phyloP scores from a whole-genome alignment of 2,888 invertebrate species.

The Hofmannophila pseudospretella region DNA sequence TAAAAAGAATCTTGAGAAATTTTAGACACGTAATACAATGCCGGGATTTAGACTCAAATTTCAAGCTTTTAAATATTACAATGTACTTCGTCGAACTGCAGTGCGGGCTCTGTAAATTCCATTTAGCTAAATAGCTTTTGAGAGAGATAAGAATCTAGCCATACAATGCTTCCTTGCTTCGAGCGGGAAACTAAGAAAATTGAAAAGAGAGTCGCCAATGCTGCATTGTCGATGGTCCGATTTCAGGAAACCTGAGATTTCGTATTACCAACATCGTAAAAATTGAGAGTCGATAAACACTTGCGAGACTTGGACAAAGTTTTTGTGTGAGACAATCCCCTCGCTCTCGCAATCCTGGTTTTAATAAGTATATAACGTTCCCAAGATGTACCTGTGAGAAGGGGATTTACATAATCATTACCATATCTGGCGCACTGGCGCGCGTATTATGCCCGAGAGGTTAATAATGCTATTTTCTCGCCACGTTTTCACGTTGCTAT shows the following conservation, averaged over 20 bases:
- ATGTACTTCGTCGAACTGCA: constrained; percentile 75
- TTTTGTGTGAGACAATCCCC: constrained; percentile 63
- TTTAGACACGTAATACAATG: constrained; percentile 66
- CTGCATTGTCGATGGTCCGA: constrained; percentile 66
- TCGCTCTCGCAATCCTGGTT: constrained; percentile 71
- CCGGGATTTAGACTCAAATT: constrained; percentile 66
- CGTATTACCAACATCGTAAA: constrained; percentile 65
- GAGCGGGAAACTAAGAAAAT: constrained; percentile 74
- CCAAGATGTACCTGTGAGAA: constrained; percentile 74
- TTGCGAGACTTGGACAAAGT: constrained; percentile 48
- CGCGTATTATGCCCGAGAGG: constrained; percentile 76
- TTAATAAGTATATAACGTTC: constrained; percentile 76
- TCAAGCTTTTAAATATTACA: constrained; percentile 76
- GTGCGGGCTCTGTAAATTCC: constrained; percentile 77
- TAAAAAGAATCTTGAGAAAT: constrained; percentile 50
- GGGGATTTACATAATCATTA: constrained; percentile 78
- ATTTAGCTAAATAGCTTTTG: constrained; percentile 78
- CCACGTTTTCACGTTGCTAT: constrained; percentile 76
- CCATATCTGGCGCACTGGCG: constrained; percentile 77
- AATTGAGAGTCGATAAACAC: constrained; percentile 64
- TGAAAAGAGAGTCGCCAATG: constrained; percentile 75
- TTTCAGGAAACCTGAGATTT: constrained; percentile 68
- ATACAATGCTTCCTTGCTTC: constrained; percentile 72
- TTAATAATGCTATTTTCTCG: constrained; percentile 79
- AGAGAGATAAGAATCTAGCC: constrained; percentile 75